Evolutionary conservation across 1,140 invertebrate species (phyloP).

Genomic region (Sycophila sp.): DNA sequence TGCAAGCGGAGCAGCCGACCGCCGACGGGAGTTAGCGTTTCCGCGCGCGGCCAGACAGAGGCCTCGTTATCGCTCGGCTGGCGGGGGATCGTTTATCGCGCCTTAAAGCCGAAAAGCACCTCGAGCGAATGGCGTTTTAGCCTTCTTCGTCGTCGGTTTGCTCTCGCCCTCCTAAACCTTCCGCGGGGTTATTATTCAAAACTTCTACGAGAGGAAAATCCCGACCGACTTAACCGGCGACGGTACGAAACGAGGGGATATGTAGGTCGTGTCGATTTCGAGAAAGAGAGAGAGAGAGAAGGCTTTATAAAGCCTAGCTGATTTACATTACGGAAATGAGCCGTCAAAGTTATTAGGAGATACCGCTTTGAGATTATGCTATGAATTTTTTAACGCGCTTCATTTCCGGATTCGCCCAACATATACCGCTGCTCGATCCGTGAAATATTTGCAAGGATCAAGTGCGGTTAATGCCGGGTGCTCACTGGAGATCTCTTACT

Average conservation of each 20-base stretch:
- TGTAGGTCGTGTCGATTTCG: slow-evolving; percentile 14
- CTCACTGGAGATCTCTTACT: no score
- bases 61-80: slow-evolving; percentile 40
- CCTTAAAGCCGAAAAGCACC: slow-evolving; percentile 29
- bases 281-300: no score
- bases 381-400: neutral
- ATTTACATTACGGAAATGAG: neutral
- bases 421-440: no score
- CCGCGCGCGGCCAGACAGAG: neutral
- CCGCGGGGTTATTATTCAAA: slow-evolving; percentile 6
- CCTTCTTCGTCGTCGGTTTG: neutral
- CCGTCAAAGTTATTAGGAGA: neutral
- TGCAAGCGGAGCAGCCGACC: neutral
- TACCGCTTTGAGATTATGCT: neutral
- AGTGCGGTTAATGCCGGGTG: no score
- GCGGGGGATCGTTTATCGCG: slow-evolving; percentile 36
- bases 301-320: no score
- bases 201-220: slow-evolving; percentile 1
- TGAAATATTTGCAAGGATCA: no score
- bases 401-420: neutral
- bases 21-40: slow-evolving; percentile 11
- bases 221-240: neutral
- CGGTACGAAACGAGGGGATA: neutral
- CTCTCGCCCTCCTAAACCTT: neutral
- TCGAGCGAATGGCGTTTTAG: slow-evolving; percentile 31